Base-by-base conservation (phyloP, 1,140 invertebrate genomes). In the Trachymyrmex septentrionalis region DNA sequence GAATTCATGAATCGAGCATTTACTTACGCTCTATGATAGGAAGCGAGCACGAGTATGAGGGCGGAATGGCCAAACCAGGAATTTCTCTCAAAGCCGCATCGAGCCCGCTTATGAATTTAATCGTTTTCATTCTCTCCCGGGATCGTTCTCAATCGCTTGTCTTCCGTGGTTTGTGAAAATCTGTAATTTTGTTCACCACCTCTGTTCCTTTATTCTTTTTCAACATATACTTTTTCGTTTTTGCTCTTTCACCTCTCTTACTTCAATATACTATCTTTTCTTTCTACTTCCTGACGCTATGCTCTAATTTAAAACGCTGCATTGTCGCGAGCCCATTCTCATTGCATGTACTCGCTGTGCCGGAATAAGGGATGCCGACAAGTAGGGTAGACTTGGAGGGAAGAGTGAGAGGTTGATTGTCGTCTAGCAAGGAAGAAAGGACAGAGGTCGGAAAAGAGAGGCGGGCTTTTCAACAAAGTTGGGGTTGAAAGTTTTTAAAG, bases 401-500 rank as follows among this genome's bases (percentile, higher is more conserved):
- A 78, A 71, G 48, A 78, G 88, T 78, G 87, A 87, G 88, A 86
- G 80, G 66, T 71, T 69, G 75, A 82, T 82, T 86, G 66, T 81
- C 85, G 85, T 55, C 75, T 67, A 30, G 78, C 21, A 85, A 91
- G 89, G 75, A 85, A 84, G 85, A 71, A 84, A 84, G 80, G 69
- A 87, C 80, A 84, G 80, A 84, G 80, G 80, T 75, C 80, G 80
- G 80, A 84, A 44, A 44, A 75, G 55, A 48, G 80, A 75, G 55
- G 67, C 55, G 86, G 69, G 90, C 89, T 92, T 93, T 93, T 93
- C 91, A 93, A 92, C 81, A 86, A 93, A 93, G 87, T 93, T 91
- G 90, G 86, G 71, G 90, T 69, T 92, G 88, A 93, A 93, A 92
- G 88, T 93, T 93, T 93, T 93, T 93, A 93, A 93, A 93, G 93